Percentiles rank a stretch among this genome's conserved stretches.
Evolutionary conservation across 2,888 invertebrate genomes (phyloP).

Genomic region (Tetheella fluctuosa): DNA sequence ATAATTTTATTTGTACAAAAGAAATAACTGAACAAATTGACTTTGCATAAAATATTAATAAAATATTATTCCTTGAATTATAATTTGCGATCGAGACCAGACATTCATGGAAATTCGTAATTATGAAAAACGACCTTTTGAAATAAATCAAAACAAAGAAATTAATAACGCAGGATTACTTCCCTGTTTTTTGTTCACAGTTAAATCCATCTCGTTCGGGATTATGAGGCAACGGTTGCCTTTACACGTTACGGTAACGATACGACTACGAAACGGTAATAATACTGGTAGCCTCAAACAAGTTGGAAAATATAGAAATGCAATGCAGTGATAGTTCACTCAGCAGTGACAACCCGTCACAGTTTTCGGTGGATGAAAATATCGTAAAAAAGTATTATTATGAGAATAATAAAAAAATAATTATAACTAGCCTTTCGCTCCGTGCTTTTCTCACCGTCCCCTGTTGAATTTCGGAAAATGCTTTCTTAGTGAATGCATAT

Average conservation of each 20-base stretch:
- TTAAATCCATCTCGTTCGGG: background rate
- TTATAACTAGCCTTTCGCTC: too few relatives aligned
- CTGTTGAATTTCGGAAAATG: too few relatives aligned
- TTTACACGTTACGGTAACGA: background rate
- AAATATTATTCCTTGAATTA: background rate
- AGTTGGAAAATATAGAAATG: too few relatives aligned
- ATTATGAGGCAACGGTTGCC: background rate
- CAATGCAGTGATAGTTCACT: too few relatives aligned
- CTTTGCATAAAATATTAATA: too few relatives aligned
- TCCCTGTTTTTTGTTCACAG: constrained; percentile 4
- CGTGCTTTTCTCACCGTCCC: too few relatives aligned
- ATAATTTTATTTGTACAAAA: background rate
- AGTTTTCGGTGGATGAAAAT: too few relatives aligned
- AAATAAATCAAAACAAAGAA: background rate
- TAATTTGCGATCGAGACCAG: background rate
- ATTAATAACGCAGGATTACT: background rate
- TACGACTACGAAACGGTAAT: background rate
- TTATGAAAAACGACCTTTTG: background rate
- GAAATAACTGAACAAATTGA: background rate
- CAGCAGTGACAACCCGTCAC: too few relatives aligned
- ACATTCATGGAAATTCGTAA: background rate
- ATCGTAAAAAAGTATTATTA: too few relatives aligned
- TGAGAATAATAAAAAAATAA: too few relatives aligned
- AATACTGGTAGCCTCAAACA: background rate
- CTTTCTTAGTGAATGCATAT: too few relatives aligned